Evolutionary conservation across 2,888 invertebrate species (phyloP), one percentile per base, ranked within the genome.

Genomic region (Glaucopsyche alexis): DNA sequence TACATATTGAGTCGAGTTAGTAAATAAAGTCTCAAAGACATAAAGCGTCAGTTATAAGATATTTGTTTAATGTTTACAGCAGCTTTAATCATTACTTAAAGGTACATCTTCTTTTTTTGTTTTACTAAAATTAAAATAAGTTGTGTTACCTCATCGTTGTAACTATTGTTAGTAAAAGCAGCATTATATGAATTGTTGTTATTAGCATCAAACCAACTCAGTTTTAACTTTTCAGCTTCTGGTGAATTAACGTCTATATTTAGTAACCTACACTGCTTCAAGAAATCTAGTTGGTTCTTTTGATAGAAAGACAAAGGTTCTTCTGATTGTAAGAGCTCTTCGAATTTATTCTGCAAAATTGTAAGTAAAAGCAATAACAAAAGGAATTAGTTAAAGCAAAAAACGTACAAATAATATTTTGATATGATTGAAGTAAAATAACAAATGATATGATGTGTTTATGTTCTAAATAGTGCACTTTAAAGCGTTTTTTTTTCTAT

Each of bases 241-340:
- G 85, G 83, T 9, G 91, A 91, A 77, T 90, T 84, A 72, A 88
- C 80, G 75, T 88, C 91, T 78, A 92, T 89, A 73, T 89, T 83
- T 75, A 91, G 81, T 79, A 91, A 88, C 85, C 87, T 90, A 87
- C 93, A 93, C 80, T 93, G 87, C 78, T 90, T 93, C 77, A 90
- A 88, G 76, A 93, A 91, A 75, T 93, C 93, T 50, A 88, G 82
- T 76, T 92, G 91, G 77, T 89, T 85, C 77, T 91, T 92, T 82
- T 91, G 90, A 78, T 89, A 93, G 79, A 87, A 93, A 2, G 93
- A 93, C 74, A 92, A 76, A 16, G 93, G 92, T 78, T 93, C 93
- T 75, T 90, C 91, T 47, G 87, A 85, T 73, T 81, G 70, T 71
- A 82, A 83, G 64, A 82, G 75, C 40, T 88, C 86, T 81, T 91